A percentile compares a stretch with the other conserved stretches of the same genome.
These are phyloP conservation scores for Troilus luridus DNA, from an alignment of 2,888 invertebrate species.

Conservation along the genomic window DNA sequence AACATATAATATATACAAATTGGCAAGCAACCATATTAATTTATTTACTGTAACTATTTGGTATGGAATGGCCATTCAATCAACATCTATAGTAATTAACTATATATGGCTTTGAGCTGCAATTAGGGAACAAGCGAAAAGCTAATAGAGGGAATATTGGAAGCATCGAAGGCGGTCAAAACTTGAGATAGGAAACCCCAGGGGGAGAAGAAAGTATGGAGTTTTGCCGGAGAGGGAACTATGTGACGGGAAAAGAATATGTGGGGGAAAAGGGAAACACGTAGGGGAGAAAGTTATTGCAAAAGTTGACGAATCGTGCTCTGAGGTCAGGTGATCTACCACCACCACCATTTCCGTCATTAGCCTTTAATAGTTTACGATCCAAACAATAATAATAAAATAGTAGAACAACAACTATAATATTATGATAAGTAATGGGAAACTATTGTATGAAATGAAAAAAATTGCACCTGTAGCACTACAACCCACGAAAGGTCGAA, in stretches of 20 bases:
- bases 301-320: background rate
- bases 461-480: no score
- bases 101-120: background rate
- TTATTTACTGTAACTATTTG: no score
- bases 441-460: no score
- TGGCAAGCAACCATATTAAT: no score
- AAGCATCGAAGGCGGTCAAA: background rate
- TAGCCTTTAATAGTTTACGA: background rate
- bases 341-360: background rate
- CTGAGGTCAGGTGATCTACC: background rate
- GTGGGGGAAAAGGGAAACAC: background rate
- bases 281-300: constrained; percentile 21
- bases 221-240: constrained; percentile 5
- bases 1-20: no score
- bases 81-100: background rate
- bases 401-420: no score
- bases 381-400: no score
- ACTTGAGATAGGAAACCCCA: background rate
- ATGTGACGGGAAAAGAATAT: constrained; percentile 30
- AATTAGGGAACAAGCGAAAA: background rate
- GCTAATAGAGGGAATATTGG: background rate
- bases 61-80: no score
- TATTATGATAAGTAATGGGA: no score
- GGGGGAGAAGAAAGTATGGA: background rate
- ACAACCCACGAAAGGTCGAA: no score